Base-by-base conservation (phyloP, 2,113 vertebrate species). In the Lynx canadensis region DNA sequence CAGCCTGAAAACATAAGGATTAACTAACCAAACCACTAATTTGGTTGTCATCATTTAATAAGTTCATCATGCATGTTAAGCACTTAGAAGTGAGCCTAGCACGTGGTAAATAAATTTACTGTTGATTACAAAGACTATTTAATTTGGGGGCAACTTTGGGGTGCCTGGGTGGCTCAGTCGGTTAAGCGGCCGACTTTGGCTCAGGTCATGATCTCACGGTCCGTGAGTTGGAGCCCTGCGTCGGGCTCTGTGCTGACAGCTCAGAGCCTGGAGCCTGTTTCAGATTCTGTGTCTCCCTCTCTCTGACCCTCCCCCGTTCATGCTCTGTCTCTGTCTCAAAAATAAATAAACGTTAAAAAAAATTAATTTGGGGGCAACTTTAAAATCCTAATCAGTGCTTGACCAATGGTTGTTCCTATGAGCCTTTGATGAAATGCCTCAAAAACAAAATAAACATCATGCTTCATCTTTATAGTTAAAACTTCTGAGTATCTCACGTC, bases 391-490 rank as follows among this genome's bases (percentile, higher is more conserved):
- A 9, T 80, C 38, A 36, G 23, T 78, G 60, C 9, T 27, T 88
- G 81, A 73, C 13, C 60, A 91, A 36, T 25, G 55, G 5, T 93
- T 93, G 27, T 25, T 60, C 23, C 29, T 81, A 48, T 0, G 18
- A 65, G 2, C 4, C 95, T 92, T 69, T n/a, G 27, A 57, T 68
- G 38, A 82, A 81, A 95, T 36, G 10, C 31, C 80, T 92, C 29
- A 91, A 80, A 85, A 95, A 41, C 21, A 71, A 92, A 71, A 31
- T 55, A 23, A 38, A 21, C n/a, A 8, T 36, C 1, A 31, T n/a
- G 36, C 36, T 97, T 86, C 5, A 41, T 92, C 74, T 91, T 96
- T 90, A 48, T 8, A 38, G 10, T 48, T 74, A 79, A 78, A 93
- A 57, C 1, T 41, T 52, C 19, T 7, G 19, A 45, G 19, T 57